Conservation (phyloP, 1,140 invertebrate genomes). For the Drosophila yakuba region DNA sequence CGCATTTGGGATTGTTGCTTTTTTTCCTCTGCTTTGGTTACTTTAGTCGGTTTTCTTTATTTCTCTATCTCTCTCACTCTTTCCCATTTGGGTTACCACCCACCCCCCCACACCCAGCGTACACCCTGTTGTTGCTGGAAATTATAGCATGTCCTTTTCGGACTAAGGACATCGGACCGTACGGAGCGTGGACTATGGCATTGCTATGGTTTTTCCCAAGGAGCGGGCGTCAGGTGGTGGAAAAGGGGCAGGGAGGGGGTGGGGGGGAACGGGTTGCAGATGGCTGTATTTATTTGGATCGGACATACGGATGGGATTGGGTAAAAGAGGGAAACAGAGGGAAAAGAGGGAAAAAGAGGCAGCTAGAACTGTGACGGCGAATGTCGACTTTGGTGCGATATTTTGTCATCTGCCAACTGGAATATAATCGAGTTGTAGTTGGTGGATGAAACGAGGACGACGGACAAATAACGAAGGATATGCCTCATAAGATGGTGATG, state of each 20-base stretch:
- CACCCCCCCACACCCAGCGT: neutral
- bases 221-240: slow-evolving; percentile 55
- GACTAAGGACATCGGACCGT: slow-evolving; percentile 58
- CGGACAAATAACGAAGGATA: slow-evolving; percentile 11
- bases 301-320: slow-evolving; percentile 32
- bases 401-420: slow-evolving; percentile 77
- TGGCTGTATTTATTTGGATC: slow-evolving; percentile 56
- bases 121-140: slow-evolving; percentile 66
- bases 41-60: slow-evolving; percentile 69
- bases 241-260: slow-evolving; percentile 14
- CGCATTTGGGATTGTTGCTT: slow-evolving; percentile 55
- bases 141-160: slow-evolving; percentile 81
- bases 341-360: slow-evolving; percentile 15
- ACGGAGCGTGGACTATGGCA: slow-evolving; percentile 61
- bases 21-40: slow-evolving; percentile 61
- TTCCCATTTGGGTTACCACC: neutral
- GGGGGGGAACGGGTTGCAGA: slow-evolving; percentile 1
- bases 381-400: slow-evolving; percentile 56
- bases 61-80: slow-evolving; percentile 17
- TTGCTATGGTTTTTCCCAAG: slow-evolving; percentile 70
- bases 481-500: slow-evolving; percentile 58
- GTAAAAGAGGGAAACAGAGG: slow-evolving; percentile 2
- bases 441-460: slow-evolving; percentile 15
- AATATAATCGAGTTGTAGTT: slow-evolving; percentile 72
- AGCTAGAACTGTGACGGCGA: slow-evolving; percentile 41